These are phyloP conservation scores for Darevskia nairensis DNA, from an alignment of 2,797 vertebrate genomes.

Conservation along the genomic window DNA sequence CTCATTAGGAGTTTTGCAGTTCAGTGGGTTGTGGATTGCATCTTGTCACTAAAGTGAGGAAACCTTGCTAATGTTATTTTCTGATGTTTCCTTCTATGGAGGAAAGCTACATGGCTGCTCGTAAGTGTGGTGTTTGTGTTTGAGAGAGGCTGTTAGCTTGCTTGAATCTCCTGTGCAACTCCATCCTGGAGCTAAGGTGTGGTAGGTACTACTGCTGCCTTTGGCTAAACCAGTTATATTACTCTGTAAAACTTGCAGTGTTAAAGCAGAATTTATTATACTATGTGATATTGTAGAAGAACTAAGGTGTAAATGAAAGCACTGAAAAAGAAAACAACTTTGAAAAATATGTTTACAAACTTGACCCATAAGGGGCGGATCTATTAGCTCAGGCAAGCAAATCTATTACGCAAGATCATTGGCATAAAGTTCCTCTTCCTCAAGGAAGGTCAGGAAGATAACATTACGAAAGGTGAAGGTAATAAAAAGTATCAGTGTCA, in stretches of 20 bases:
- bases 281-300: not conserved
- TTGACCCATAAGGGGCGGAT: not conserved
- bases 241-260: slow-evolving; percentile 44
- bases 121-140: not conserved
- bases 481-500: not conserved
- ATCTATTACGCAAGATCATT: slow-evolving; percentile 37
- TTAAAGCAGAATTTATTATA: slow-evolving; percentile 54
- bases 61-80: not conserved
- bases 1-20: not conserved
- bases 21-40: slow-evolving; percentile 15
- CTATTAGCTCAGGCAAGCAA: slow-evolving; percentile 20
- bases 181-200: slow-evolving; percentile 62
- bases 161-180: slow-evolving; percentile 35
- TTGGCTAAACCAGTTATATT: slow-evolving; percentile 64
- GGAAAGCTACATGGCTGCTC: not conserved
- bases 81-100: not conserved
- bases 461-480: slow-evolving; percentile 1
- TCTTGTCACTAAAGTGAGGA: not conserved
- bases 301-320: not conserved
- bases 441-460: slow-evolving; percentile 8
- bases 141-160: not conserved
- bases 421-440: slow-evolving; percentile 27
- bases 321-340: not conserved
- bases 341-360: not conserved
- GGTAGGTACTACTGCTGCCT: slow-evolving; percentile 55